Evolutionary conservation across 2,888 invertebrate species (phyloP).

Genomic region (Thyatira batis): DNA sequence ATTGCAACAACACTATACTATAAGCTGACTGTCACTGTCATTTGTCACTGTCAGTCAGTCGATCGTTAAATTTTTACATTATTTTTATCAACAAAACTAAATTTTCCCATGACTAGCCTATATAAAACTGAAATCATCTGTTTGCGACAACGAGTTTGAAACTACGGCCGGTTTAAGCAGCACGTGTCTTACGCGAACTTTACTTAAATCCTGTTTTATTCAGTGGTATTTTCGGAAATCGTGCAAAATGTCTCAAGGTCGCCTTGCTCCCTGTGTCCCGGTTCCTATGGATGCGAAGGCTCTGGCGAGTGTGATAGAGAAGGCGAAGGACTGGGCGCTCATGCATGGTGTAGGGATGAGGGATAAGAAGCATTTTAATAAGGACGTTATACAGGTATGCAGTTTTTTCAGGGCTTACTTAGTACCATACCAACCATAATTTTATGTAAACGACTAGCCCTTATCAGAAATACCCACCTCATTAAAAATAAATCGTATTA

Average conservation of each 20-base stretch:
- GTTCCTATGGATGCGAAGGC: slow-evolving; percentile 85
- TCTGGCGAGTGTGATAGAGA: slow-evolving; percentile 85
- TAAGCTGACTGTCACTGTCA: not conserved
- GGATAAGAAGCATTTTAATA: slow-evolving; percentile 85
- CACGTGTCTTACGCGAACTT: not conserved
- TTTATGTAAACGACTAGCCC: too few species aligned
- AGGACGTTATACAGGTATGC: slow-evolving; percentile 84
- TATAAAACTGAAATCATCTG: not conserved
- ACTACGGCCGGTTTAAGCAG: not conserved
- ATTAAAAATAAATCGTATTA: too few species aligned
- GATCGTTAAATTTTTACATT: not conserved
- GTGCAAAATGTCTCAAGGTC: slow-evolving; percentile 66
- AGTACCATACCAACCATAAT: too few species aligned
- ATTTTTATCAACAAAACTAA: not conserved
- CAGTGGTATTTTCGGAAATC: not conserved
- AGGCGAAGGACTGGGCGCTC: slow-evolving; percentile 92
- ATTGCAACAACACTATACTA: not conserved
- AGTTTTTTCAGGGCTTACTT: too few species aligned
- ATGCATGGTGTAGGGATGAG: slow-evolving; percentile 93
- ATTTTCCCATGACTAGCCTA: not conserved
- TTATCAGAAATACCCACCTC: too few species aligned
- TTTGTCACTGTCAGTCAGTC: not conserved
- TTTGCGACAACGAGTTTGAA: not conserved
- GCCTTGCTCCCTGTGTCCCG: slow-evolving; percentile 83
- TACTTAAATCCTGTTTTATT: not conserved